Conservation (phyloP, 2,888 invertebrate species). For the Chydorus sphaericus region DNA sequence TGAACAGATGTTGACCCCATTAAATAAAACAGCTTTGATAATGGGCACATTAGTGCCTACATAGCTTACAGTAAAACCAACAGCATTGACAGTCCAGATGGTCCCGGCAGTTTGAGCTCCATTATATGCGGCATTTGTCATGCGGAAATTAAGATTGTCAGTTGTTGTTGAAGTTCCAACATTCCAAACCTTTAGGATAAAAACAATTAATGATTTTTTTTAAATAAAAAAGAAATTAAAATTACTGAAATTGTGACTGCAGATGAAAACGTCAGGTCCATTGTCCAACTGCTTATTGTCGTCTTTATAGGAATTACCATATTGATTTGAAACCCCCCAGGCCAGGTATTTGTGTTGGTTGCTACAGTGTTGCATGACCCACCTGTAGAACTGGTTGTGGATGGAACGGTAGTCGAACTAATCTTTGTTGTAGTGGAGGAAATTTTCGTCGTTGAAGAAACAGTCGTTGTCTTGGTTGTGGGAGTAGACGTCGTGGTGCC, state of each 20-base stretch:
- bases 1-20: background rate
- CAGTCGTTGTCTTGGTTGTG: too few species aligned
- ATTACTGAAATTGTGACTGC: background rate
- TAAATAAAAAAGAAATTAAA: background rate
- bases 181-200: background rate
- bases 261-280: background rate
- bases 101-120: background rate
- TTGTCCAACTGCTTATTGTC: background rate
- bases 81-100: background rate
- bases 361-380: conserved; percentile 6
- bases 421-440: too few species aligned
- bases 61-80: background rate
- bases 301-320: background rate
- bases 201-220: background rate
- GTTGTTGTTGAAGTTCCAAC: background rate
- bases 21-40: background rate
- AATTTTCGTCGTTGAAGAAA: background rate
- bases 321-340: background rate
- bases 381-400: background rate
- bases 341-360: background rate
- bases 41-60: background rate
- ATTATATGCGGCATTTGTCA: background rate
- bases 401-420: background rate
- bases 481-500: too few species aligned
- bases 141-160: background rate